Evolutionary conservation across 2,888 invertebrate species (phyloP).

Genomic region (Platerodrilus igneus): DNA sequence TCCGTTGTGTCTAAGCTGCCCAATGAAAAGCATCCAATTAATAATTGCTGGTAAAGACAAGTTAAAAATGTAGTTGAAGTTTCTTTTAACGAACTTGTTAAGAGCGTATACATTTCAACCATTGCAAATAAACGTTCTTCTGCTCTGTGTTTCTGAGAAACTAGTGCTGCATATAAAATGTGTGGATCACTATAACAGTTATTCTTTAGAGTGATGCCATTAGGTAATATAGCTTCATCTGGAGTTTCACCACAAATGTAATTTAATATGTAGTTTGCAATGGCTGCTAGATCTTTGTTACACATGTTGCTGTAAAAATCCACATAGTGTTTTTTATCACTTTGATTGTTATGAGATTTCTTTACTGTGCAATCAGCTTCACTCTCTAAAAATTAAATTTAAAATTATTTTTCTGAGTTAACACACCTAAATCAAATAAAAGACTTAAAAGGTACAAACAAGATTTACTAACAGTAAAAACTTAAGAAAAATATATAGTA

Average conservation of each 20-base stretch:
- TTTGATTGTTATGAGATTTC: too few relatives aligned
- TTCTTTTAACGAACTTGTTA: conserved; percentile 35
- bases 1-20: conserved; percentile 42
- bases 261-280: conserved; percentile 38
- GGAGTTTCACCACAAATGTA: conserved; percentile 43
- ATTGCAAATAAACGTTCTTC: conserved; percentile 40
- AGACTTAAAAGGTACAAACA: too few relatives aligned
- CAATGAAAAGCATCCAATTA: conserved; percentile 54
- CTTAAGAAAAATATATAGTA: too few relatives aligned
- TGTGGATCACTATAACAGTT: conserved; percentile 44
- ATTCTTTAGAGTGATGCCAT: conserved; percentile 31
- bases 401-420: too few relatives aligned
- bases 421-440: too few relatives aligned
- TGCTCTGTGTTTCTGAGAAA: conserved; percentile 41
- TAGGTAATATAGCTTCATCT: conserved; percentile 33
- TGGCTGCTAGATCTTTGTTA: conserved; percentile 32
- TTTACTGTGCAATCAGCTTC: too few relatives aligned
- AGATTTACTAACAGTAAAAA: too few relatives aligned
- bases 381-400: too few relatives aligned
- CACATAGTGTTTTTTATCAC: conserved; percentile 41
- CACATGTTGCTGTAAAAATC: conserved; percentile 39
- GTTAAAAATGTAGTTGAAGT: conserved; percentile 39
- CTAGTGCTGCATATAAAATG: conserved; percentile 38
- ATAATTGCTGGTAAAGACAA: conserved; percentile 51
- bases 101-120: conserved; percentile 41